Evolutionary conservation across 2,113 vertebrate genomes (phyloP), one percentile per base, ranked within the genome.

Genomic region (Varanus salvator): DNA sequence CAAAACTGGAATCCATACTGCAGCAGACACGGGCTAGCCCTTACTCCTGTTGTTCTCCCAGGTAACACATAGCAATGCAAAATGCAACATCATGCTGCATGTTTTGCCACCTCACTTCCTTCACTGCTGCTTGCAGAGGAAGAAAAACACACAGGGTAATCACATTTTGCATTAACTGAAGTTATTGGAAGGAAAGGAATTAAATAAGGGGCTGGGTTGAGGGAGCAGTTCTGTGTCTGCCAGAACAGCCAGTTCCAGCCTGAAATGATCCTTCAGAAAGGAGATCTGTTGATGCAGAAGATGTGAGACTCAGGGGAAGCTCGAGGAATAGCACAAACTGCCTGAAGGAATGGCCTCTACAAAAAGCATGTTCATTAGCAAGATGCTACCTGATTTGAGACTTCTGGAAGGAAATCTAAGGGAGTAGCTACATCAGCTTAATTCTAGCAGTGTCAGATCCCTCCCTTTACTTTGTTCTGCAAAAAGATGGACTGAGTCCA

Each of bases 351-450:
- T 25, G 38, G n/a, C 31, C 54, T 86, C 23, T 66, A n/a, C 4
- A 21, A 95, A 91, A 92, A 92, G 9, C 0, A 48, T 84, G 44
- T 94, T 93, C 90, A 92, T 94, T 93, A 86, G 95, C n/a, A 80
- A 95, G 85, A 95, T 82, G n/a, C 50, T 77, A 68, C 0, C 0
- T 21, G 23, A 76, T 72, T 72, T 69, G n/a, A 74, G 91, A 93
- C 54, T 8, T 86, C 23, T 66, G 23, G 2, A 21, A 50, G 74
- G n/a, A 44, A 31, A 60, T 80, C 81, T 71, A 29, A 81, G 72
- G 64, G 66, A 71, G n/a, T 52, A 38, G 11, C 23, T 44, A 75
- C 25, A 21, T 83, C 25, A 19, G 11, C 29, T 27, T 29, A 84
- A 38, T 68, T 8, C 25, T 48, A 38, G 64, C 21, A 44, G 52